Base-by-base conservation (phyloP, 2,888 invertebrate species). In the Polydrusus pterygomalis region DNA sequence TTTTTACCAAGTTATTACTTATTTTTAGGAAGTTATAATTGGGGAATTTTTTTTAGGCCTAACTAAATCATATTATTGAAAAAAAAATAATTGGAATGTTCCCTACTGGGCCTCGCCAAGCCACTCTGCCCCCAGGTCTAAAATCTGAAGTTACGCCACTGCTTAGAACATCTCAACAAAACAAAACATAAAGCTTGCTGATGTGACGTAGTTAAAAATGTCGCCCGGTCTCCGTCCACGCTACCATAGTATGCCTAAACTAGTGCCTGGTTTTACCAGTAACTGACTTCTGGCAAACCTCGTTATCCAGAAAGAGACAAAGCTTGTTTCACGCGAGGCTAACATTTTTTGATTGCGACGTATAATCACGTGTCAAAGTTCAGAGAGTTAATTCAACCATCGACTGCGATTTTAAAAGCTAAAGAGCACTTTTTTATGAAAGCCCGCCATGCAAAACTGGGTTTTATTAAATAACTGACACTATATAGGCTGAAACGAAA, bases 361-460 rank as follows among this genome's bases (percentile, higher is more conserved):
- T 82, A 83, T 86, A 86, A 86, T 86, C 84, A 84, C 85, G 85
- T 86, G 85, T 84, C 83, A 84, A 83, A 85, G 85, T 85, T 80
- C 83, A 81, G 81, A 83, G 83, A 84, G 83, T 84, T 84, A 84
- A 84, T 82, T 82, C 81, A 80, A 75, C 81, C 80, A 81, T 80
- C 77, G 79, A 79, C 78, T 75, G 79, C 81, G 80, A 83, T 82
- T 82, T 79, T 82, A 67, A 34, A 51, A 70, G 79, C 79, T 79
- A 75, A 68, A 68, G 77, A 45, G 76, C 58, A 43, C 38, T 73
- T 79, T 78, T 77, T 73, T 34, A 58, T 69, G 43, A 69, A 69
- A 69, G 68, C 45, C 45, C 45, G 17, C 43, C 40, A 45, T 69
- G 68, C 25, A 40, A 43, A 43, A 51, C 17, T 34, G 51, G 51